These are phyloP conservation scores for Chondrilla cf. caribensis DNA, from an alignment of 37 sponge, comb jelly and placozoan species.

Conservation along the genomic window DNA sequence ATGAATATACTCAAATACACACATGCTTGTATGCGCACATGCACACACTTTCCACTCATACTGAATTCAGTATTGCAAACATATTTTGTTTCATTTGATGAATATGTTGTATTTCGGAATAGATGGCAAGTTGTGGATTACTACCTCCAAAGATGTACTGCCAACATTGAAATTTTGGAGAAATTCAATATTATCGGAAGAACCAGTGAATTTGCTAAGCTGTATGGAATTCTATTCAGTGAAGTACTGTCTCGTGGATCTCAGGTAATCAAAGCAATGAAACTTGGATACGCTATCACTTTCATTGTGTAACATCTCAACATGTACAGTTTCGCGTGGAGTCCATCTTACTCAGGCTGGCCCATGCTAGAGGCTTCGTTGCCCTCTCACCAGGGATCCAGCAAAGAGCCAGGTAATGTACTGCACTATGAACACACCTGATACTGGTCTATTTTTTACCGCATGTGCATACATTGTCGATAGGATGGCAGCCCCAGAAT, in stretches of 20 bases:
- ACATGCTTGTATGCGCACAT: not conserved
- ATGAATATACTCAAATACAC: not conserved
- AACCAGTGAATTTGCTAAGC: constrained; percentile 94
- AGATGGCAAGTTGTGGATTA: constrained; percentile 75
- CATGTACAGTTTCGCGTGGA: constrained; percentile 83
- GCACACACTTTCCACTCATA: no score
- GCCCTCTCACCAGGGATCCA: constrained; percentile 86
- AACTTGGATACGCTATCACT: no score
- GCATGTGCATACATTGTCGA: not conserved
- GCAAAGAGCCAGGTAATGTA: constrained; percentile 86
- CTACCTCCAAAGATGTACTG: constrained; percentile 66
- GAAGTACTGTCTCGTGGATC: constrained; percentile 84
- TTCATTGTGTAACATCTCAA: no score
- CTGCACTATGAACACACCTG: not conserved
- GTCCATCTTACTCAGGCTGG: constrained; percentile 94
- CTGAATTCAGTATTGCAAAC: no score
- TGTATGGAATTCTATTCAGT: constrained; percentile 96
- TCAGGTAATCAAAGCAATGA: no score
- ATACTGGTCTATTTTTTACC: no score
- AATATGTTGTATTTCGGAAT: no score
- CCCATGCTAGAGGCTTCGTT: constrained; percentile 83
- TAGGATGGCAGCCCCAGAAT: constrained; percentile 94
- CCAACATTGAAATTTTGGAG: constrained; percentile 72
- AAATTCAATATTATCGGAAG: constrained; percentile 84
- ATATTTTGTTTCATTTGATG: no score